Base-by-base conservation (phyloP, 2,113 vertebrate genomes). In the Athene noctua region DNA sequence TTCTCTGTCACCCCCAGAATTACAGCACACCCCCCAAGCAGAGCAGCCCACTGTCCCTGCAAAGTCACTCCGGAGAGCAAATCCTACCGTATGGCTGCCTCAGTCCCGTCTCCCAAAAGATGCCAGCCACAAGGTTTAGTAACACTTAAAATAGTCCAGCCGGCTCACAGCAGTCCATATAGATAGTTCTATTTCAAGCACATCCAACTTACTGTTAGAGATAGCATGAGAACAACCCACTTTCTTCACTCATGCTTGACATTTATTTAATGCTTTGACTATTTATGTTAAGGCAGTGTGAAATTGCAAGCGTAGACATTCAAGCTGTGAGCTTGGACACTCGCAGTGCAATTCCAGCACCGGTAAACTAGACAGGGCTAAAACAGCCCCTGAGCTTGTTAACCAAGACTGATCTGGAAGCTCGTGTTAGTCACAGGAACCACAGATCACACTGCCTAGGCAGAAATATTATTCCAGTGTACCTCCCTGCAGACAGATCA, bases 161-260 rank as follows among this genome's bases (percentile, higher is more conserved):
- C 49, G 80, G 92, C 86, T 87, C 91, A 47, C 89, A 54, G 96
- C 94, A 93, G 91, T 54, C 96, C 92, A 92, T 81, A 86, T 58
- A 93, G 88, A 94, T 40, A 3, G 88, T 90, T 93, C 96, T 97
- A 97, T 97, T 97, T 97, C 94, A 66, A 92, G 97, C 90, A 47
- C 93, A 57, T 16, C 61, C 91, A 93, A 96, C 83, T 80, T 94
- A 90, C 96, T 82, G 92, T 94, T 40, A 90, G 62, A 61, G 87
- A 77, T 25, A 91, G 89, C 90, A 79, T 1, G 63, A 88, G 84
- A 92, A 89, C 96, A 78, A 72, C 86, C 73, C 13, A 15, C 88
- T 94, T 83, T 88, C 91, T 91, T 92, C 83, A 25, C 88, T 93
- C 85, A 6, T 61, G 92, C 91, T 91, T 97, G 95, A 96, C 94